Conservation (phyloP, 2,888 invertebrate species). For the Rotaria magnacalcarata region DNA sequence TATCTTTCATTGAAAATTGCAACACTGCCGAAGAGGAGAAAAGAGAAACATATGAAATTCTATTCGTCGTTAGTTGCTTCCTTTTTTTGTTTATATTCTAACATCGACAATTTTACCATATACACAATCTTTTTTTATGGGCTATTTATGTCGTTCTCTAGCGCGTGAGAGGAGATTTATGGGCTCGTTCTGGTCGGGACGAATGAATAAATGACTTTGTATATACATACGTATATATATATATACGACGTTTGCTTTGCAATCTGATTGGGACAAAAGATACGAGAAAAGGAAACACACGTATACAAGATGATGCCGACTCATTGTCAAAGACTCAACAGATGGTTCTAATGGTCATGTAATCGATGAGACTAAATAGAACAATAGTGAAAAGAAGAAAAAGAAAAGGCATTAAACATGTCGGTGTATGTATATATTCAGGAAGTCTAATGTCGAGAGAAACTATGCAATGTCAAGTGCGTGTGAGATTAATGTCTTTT, state of each 20-base stretch:
- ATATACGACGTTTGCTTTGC: not conserved
- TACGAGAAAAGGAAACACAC: slow-evolving; percentile 1
- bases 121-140: slow-evolving; percentile 26
- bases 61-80: not conserved
- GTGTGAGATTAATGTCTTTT: slow-evolving; percentile 22
- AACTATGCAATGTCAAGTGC: not conserved
- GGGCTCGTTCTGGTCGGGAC: slow-evolving; percentile 25
- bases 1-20: too few species aligned
- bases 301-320: slow-evolving; percentile 16
- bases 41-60: not conserved
- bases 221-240: not conserved
- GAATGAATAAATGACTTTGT: slow-evolving; percentile 29
- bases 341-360: slow-evolving; percentile 29
- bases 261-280: slow-evolving; percentile 26
- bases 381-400: slow-evolving; percentile 24
- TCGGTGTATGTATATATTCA: not conserved
- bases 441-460: not conserved
- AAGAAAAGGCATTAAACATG: not conserved
- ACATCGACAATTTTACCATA: slow-evolving; percentile 5
- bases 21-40: too few species aligned
- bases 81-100: slow-evolving; percentile 17
- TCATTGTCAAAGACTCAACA: slow-evolving; percentile 18
- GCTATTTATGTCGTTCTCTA: slow-evolving; percentile 20
- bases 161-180: slow-evolving; percentile 19
- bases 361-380: not conserved